Percentiles rank a stretch among this genome's conserved stretches.
Conservation (phyloP, 2,113 vertebrate genomes). For the Vimba vimba region DNA sequence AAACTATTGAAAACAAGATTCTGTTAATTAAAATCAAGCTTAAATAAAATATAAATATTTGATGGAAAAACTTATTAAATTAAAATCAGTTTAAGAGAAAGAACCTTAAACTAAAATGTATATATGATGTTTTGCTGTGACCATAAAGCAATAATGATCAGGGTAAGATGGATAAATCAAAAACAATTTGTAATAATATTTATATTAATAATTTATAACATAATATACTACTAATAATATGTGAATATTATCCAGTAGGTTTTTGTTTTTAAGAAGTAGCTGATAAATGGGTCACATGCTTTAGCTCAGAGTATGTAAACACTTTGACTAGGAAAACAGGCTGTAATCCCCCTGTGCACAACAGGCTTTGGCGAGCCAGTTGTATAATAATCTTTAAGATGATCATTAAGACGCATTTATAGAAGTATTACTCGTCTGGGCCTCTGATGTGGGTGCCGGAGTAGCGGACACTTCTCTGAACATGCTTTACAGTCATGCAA, state of each 20-base stretch:
- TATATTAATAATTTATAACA: too few species aligned
- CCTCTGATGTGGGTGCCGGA: neutral
- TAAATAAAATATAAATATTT: too few species aligned
- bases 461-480: neutral
- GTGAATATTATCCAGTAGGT: neutral
- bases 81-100: too few species aligned
- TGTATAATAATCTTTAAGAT: conserved; percentile 29
- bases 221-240: neutral
- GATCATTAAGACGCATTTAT: neutral
- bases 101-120: too few species aligned
- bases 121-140: neutral
- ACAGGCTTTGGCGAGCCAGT: conserved; percentile 29
- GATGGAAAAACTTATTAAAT: too few species aligned
- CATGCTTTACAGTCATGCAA: neutral
- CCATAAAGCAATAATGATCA: neutral
- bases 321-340: conserved; percentile 46
- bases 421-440: neutral
- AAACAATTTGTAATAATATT: neutral
- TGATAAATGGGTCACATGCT: neutral
- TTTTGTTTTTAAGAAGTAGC: neutral
- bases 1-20: neutral
- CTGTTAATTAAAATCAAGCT: too few species aligned
- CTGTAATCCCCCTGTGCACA: conserved; percentile 41
- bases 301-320: conserved; percentile 42
- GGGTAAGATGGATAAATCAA: neutral